These are phyloP conservation scores for Holothuria leucospilota DNA, from an alignment of 53 echinoderm and acorn worm species.

Conservation along the genomic window DNA sequence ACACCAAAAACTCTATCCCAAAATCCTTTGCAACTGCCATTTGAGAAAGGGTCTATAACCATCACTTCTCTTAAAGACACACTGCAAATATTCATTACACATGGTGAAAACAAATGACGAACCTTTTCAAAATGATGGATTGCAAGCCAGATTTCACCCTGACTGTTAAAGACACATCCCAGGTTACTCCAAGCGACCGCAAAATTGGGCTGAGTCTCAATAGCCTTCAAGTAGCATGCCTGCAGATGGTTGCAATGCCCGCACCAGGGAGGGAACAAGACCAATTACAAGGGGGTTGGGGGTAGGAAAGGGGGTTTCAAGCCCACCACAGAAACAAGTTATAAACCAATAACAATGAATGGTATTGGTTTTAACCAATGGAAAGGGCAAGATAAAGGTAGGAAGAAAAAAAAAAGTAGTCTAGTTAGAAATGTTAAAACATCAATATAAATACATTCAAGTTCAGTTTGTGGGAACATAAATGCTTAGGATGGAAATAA, in stretches of 20 bases:
- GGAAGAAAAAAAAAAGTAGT: constrained; percentile 29
- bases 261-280: not conserved
- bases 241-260: constrained; percentile 17
- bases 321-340: too few species aligned
- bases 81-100: too few species aligned
- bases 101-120: not conserved
- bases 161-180: constrained; percentile 97
- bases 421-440: constrained; percentile 6
- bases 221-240: constrained; percentile 99
- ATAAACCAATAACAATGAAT: not conserved
- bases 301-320: not conserved
- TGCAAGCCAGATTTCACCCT: constrained; percentile 98
- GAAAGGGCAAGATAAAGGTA: not conserved
- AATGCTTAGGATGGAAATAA: constrained; percentile 39
- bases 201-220: constrained; percentile 98
- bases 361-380: not conserved
- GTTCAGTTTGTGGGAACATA: constrained; percentile 39
- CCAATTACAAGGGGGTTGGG: not conserved
- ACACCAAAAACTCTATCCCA: too few species aligned
- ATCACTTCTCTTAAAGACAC: too few species aligned
- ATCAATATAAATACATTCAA: not conserved
- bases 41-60: too few species aligned
- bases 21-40: too few species aligned
- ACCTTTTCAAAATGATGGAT: constrained; percentile 99
- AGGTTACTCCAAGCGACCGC: constrained; percentile 99